These are phyloP conservation scores for Ranitomeya imitator DNA, from an alignment of 2,113 vertebrate genomes.

Conservation along the genomic window DNA sequence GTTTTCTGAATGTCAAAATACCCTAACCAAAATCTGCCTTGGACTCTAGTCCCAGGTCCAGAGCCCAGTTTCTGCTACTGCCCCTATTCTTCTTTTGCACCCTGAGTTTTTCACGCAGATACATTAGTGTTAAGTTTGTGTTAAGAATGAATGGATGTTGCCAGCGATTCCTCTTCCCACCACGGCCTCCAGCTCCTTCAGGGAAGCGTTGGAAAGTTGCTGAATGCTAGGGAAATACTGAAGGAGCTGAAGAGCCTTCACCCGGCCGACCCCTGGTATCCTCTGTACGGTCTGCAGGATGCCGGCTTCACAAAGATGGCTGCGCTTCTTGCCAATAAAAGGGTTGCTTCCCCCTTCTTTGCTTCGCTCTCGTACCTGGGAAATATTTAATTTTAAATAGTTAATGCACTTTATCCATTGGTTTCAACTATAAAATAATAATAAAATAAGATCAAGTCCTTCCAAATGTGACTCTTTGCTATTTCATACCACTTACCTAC, in stretches of 20 bases:
- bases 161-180: slow-evolving; percentile 77
- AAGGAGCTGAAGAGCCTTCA: slow-evolving; percentile 82
- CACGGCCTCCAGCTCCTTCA: slow-evolving; percentile 72
- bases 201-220: slow-evolving; percentile 72
- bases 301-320: slow-evolving; percentile 67
- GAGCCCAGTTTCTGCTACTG: too few relatives aligned
- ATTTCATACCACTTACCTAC: too few relatives aligned
- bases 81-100: background rate
- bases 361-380: slow-evolving; percentile 79
- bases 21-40: too few relatives aligned
- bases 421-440: too few relatives aligned
- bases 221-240: slow-evolving; percentile 80
- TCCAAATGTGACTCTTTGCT: too few relatives aligned
- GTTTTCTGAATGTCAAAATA: too few relatives aligned
- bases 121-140: slow-evolving; percentile 1
- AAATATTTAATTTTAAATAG: too few relatives aligned
- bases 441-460: too few relatives aligned
- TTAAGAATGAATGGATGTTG: slow-evolving; percentile 80
- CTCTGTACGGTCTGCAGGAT: slow-evolving; percentile 77
- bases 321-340: slow-evolving; percentile 68
- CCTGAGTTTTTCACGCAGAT: background rate
- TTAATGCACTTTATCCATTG: too few relatives aligned
- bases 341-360: slow-evolving; percentile 76
- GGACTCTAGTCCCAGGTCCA: too few relatives aligned
- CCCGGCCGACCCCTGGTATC: slow-evolving; percentile 81